Percentiles rank a stretch among this genome's conserved stretches.
Conservation (phyloP, 1,140 invertebrate species). For the Drosophila busckii region DNA sequence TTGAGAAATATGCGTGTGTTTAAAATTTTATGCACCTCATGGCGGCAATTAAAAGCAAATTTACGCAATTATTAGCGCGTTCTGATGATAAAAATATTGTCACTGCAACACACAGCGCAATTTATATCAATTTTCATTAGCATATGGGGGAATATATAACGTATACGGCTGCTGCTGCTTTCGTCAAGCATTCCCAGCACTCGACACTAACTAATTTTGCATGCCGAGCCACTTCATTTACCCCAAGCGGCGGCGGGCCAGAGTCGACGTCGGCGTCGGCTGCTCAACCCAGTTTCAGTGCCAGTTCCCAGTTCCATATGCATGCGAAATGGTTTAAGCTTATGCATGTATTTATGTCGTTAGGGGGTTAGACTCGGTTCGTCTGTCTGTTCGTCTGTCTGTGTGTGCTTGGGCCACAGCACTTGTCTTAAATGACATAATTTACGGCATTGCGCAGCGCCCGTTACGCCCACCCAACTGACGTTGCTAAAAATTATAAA, state of each 20-base stretch:
- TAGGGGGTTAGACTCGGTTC: conserved; percentile 25
- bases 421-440: conserved; percentile 75
- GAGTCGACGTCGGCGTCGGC: conserved; percentile 23
- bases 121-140: conserved; percentile 63
- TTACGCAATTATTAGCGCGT: no score
- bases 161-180: no score
- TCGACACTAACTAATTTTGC: conserved; percentile 68
- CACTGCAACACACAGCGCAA: conserved; percentile 46
- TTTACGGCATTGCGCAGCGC: conserved; percentile 71
- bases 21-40: no score
- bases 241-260: no score
- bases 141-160: no score
- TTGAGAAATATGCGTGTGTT: background rate
- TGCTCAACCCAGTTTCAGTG: conserved; percentile 71
- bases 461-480: conserved; percentile 70
- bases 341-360: conserved; percentile 36
- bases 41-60: no score
- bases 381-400: conserved; percentile 48
- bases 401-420: no score
- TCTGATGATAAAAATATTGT: no score
- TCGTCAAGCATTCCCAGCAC: conserved; percentile 51
- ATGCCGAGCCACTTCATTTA: conserved; percentile 57
- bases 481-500: conserved; percentile 70
- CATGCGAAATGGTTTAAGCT: conserved; percentile 45
- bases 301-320: conserved; percentile 73